phyloP scores from a whole-genome alignment of 2,888 invertebrate genomes.

The Timema podura region DNA sequence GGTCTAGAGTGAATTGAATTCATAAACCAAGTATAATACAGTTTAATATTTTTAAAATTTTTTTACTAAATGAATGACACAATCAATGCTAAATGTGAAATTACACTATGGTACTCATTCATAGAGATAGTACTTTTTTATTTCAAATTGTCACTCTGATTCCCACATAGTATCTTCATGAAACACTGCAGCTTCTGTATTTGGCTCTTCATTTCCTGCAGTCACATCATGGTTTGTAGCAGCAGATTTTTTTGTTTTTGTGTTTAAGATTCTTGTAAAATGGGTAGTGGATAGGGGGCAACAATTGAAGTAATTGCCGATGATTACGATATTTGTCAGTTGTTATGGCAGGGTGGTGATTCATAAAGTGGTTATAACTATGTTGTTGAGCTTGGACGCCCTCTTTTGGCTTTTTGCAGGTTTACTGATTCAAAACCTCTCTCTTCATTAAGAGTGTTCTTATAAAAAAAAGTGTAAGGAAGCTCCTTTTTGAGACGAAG shows the following conservation, averaged over 20 bases:
- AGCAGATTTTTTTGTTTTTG: neutral
- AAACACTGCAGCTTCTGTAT: too few relatives aligned
- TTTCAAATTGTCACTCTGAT: too few relatives aligned
- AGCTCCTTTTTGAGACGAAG: slow-evolving; percentile 15
- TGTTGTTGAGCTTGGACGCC: neutral
- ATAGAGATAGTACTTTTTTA: too few relatives aligned
- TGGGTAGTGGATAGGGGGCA: neutral
- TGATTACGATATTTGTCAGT: neutral
- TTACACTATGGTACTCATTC: too few relatives aligned
- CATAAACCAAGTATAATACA: too few relatives aligned
- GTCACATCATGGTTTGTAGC: neutral
- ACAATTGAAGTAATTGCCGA: neutral
- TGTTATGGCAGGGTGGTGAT: neutral
- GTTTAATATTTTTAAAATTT: too few relatives aligned
- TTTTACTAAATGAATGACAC: too few relatives aligned
- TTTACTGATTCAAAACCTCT: neutral
- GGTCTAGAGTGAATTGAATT: neutral
- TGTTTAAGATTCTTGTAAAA: neutral
- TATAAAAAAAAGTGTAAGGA: slow-evolving; percentile 7
- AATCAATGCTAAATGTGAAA: too few relatives aligned
- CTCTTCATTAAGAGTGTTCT: neutral
- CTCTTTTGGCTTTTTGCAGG: neutral
- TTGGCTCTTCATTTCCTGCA: neutral
- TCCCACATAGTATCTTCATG: too few relatives aligned
- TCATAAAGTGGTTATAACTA: neutral